These are phyloP conservation scores for Mobula hypostoma DNA, from an alignment of 2,113 vertebrate genomes.

Conservation along the genomic window DNA sequence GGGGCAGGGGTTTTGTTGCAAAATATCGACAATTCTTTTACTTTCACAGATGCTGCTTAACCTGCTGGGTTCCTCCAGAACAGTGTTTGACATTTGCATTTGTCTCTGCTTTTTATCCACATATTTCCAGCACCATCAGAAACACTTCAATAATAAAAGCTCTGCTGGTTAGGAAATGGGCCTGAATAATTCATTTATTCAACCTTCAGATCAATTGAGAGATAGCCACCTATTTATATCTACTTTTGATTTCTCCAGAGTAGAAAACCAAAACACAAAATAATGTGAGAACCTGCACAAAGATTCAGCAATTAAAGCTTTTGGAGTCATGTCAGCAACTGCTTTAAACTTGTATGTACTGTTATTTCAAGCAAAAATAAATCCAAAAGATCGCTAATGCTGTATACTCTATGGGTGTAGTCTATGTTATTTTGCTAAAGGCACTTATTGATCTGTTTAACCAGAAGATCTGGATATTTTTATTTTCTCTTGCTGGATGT, in stretches of 20 bases:
- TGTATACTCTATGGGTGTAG: conserved; percentile 17
- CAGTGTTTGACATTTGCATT: too few relatives aligned
- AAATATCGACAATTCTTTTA: too few relatives aligned
- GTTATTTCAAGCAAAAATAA: not conserved
- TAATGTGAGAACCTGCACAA: not conserved
- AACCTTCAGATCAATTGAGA: not conserved
- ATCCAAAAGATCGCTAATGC: not conserved
- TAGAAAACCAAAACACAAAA: not conserved
- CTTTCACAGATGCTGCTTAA: too few relatives aligned
- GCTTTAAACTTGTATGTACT: not conserved
- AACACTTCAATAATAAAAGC: not conserved
- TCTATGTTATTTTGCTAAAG: not conserved
- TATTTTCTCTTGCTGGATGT: too few relatives aligned
- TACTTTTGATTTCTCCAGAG: not conserved
- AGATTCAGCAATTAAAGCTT: not conserved
- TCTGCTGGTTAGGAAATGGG: not conserved
- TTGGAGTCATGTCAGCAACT: not conserved
- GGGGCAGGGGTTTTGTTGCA: too few relatives aligned
- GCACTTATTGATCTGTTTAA: conserved; percentile 21
- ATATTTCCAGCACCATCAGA: not conserved
- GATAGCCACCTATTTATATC: not conserved
- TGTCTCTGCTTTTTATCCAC: too few relatives aligned
- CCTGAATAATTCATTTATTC: not conserved
- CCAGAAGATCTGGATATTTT: not conserved
- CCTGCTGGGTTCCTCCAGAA: too few relatives aligned